Conservation (phyloP, 2,888 invertebrate species). For the Busseola fusca region DNA sequence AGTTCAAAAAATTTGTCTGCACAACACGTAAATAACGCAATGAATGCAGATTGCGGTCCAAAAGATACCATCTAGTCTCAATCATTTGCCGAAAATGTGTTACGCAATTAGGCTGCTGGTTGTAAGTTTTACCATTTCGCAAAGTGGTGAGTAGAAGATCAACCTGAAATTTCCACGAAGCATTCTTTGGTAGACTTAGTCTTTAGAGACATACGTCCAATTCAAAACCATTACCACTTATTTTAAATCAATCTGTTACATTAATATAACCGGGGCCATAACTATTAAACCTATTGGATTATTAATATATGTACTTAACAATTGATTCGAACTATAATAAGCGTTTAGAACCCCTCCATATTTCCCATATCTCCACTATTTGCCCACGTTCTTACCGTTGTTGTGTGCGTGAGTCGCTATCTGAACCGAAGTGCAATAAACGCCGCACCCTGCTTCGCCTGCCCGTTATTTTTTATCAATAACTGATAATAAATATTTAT, state of each 20-base stretch:
- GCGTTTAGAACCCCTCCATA: conserved; percentile 26
- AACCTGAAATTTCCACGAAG: neutral
- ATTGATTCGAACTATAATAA: conserved; percentile 26
- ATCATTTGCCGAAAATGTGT: too few relatives aligned
- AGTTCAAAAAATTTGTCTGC: too few relatives aligned
- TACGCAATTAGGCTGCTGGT: too few relatives aligned
- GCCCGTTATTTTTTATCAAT: conserved; percentile 69
- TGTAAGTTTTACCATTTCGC: too few relatives aligned
- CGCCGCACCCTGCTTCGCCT: conserved; percentile 76
- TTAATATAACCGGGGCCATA: conserved; percentile 1
- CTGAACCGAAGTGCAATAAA: conserved; percentile 70
- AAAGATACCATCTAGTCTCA: too few relatives aligned
- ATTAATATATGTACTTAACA: conserved; percentile 26
- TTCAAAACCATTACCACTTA: conserved; percentile 10
- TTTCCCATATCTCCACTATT: conserved; percentile 42
- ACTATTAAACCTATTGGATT: conserved; percentile 23
- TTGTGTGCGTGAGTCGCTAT: conserved; percentile 39
- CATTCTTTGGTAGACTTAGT: neutral
- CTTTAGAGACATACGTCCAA: neutral
- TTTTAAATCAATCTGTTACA: conserved; percentile 13
- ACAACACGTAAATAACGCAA: too few relatives aligned
- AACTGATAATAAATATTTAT: conserved; percentile 69
- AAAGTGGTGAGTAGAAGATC: neutral
- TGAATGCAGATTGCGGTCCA: too few relatives aligned
- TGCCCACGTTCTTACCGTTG: conserved; percentile 40